phyloP scores from a whole-genome alignment of 2,113 vertebrate species.

The Turnix velox region DNA sequence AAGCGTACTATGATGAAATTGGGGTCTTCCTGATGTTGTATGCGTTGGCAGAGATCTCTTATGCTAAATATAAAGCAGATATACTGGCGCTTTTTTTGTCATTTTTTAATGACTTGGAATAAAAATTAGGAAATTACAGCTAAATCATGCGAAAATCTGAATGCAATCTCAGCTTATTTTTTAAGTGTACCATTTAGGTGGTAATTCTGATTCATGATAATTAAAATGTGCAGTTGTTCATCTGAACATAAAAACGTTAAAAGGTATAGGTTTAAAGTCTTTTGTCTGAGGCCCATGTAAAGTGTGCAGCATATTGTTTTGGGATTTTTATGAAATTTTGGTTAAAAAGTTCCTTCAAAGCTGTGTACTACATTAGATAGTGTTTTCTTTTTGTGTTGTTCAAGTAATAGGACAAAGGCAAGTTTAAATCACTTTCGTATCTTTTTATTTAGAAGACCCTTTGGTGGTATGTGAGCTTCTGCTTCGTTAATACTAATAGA shows the following conservation, averaged over 20 bases:
- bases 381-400: not conserved
- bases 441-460: not conserved
- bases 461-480: not conserved
- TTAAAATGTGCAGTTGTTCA: not conserved
- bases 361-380: not conserved
- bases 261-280: not conserved
- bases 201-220: not conserved
- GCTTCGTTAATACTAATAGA: not conserved
- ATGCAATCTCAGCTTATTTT: not conserved
- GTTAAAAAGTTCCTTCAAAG: not conserved
- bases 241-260: not conserved
- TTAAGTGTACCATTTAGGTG: not conserved
- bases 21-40: not conserved
- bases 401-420: not conserved
- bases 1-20: not conserved
- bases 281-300: not conserved
- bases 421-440: not conserved
- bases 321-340: not conserved
- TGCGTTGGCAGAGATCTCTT: not conserved
- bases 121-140: not conserved
- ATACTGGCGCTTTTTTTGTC: not conserved
- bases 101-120: not conserved
- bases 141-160: not conserved
- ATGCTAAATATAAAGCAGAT: not conserved
- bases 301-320: not conserved